A percentile compares a stretch with the other conserved stretches of the same genome.
These are phyloP conservation scores for Gnatocerus cornutus DNA, from an alignment of 2,888 invertebrate species.

Conservation along the genomic window DNA sequence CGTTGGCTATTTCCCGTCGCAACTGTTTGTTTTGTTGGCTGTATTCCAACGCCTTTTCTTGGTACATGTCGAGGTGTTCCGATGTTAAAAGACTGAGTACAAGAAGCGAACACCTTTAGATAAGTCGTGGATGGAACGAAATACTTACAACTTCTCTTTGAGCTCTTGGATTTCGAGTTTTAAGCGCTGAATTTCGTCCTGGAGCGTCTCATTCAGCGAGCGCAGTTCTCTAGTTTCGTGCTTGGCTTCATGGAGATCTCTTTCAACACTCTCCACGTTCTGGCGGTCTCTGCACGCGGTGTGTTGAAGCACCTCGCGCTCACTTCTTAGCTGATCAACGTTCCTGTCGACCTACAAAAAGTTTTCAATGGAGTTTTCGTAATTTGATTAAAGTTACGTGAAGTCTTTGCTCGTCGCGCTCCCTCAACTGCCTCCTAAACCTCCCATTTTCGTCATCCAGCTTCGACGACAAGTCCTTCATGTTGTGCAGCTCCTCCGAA, in stretches of 20 bases:
- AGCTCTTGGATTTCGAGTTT: conserved; percentile 74
- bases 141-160: conserved; percentile 73
- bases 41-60: conserved; percentile 73
- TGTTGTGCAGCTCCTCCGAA: conserved; percentile 76
- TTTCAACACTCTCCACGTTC: conserved; percentile 74
- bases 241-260: conserved; percentile 74
- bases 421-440: conserved; percentile 73
- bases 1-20: conserved; percentile 73
- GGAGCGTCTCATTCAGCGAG: conserved; percentile 78
- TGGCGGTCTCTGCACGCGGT: conserved; percentile 71
- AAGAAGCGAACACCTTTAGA: no score
- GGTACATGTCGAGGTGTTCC: conserved; percentile 72
- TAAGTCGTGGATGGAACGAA: no score
- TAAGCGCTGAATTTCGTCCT: conserved; percentile 76
- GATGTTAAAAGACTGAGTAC: conserved; percentile 60
- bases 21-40: conserved; percentile 73
- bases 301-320: conserved; percentile 70
- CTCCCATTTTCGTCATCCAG: conserved; percentile 81
- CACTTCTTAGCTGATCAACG: conserved; percentile 71
- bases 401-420: conserved; percentile 70
- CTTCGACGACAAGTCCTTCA: conserved; percentile 77
- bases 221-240: conserved; percentile 78
- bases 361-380: no score
- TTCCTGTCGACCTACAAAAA: conserved; percentile 72
- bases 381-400: conserved; percentile 69